phyloP scores from a whole-genome alignment of 2,797 vertebrate species.

The Girardinus metallicus region DNA sequence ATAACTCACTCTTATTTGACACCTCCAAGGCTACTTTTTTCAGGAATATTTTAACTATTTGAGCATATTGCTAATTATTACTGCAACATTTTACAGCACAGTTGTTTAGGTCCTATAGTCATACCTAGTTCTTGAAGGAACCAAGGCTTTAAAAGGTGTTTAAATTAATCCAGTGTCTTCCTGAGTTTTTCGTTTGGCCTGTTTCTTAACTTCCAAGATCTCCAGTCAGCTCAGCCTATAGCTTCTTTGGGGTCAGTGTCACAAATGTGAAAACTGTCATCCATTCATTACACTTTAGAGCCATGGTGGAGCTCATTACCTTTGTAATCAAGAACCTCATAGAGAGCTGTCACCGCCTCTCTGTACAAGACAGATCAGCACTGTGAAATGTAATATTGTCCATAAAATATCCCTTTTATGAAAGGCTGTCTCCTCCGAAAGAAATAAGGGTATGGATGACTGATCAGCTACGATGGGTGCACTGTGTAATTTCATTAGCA shows the following conservation, averaged over 20 bases:
- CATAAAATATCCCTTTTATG: constrained; percentile 42
- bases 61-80: neutral
- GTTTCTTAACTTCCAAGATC: constrained; percentile 23
- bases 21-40: neutral
- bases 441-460: constrained; percentile 14
- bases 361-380: constrained; percentile 58
- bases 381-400: constrained; percentile 43
- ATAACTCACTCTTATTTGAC: neutral
- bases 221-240: constrained; percentile 11
- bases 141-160: constrained; percentile 50
- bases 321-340: constrained; percentile 54
- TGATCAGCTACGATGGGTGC: constrained; percentile 30
- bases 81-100: neutral
- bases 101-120: neutral
- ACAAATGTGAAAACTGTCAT: constrained; percentile 56
- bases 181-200: constrained; percentile 24
- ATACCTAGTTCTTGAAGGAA: neutral
- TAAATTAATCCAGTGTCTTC: constrained; percentile 38
- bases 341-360: constrained; percentile 51
- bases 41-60: neutral
- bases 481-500: constrained; percentile 12
- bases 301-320: constrained; percentile 57
- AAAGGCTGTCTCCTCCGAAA: constrained; percentile 24
- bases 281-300: constrained; percentile 56
- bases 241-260: constrained; percentile 39